phyloP scores from a whole-genome alignment of 2,888 invertebrate species.

The Pseudolycoriella hygida region DNA sequence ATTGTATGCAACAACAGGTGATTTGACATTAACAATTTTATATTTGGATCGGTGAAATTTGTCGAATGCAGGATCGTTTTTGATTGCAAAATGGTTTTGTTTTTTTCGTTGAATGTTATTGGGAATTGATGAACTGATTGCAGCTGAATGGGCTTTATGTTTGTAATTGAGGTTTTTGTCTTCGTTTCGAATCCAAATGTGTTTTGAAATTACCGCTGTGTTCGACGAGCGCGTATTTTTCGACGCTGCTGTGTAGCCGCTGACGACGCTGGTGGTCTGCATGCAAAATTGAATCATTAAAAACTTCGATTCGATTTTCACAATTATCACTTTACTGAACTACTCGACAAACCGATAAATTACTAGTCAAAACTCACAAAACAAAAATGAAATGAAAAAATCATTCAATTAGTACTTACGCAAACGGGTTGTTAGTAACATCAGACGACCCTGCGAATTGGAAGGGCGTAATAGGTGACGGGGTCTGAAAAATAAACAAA shows the following conservation, averaged over 20 bases:
- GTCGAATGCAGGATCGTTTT: background rate
- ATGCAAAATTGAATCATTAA: background rate
- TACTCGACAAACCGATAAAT: too few species aligned
- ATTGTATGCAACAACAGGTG: too few species aligned
- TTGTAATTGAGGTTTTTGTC: background rate
- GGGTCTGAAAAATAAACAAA: conserved; percentile 20
- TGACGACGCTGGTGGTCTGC: background rate
- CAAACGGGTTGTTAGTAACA: conserved; percentile 26
- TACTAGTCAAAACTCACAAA: background rate
- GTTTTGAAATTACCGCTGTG: conserved; percentile 20
- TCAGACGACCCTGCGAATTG: conserved; percentile 21
- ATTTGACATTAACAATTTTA: too few species aligned
- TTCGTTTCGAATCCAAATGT: conserved; percentile 7
- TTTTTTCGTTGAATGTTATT: background rate
- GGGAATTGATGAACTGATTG: background rate
- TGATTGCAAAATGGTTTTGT: background rate
- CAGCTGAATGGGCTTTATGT: background rate
- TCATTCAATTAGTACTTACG: conserved; percentile 22
- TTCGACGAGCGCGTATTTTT: conserved; percentile 22
- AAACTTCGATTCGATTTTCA: too few species aligned
- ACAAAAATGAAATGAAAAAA: background rate
- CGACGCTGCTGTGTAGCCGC: conserved; percentile 14
- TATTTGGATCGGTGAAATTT: too few species aligned
- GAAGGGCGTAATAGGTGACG: conserved; percentile 24
- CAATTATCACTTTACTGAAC: background rate